Conservation (phyloP, 1,140 invertebrate species). For the Diplogasteroides magnus region DNA sequence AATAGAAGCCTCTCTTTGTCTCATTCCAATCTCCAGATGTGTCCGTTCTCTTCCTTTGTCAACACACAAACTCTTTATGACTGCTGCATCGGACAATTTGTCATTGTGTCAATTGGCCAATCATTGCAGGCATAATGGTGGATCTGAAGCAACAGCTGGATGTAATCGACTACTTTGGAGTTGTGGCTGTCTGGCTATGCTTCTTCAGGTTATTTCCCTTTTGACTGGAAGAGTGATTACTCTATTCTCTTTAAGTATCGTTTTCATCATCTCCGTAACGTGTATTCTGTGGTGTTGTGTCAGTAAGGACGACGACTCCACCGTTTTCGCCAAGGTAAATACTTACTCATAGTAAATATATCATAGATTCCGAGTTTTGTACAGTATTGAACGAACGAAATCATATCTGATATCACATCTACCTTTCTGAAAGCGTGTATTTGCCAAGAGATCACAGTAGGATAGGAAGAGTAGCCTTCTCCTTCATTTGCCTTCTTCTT, state of each 20-base stretch:
- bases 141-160: conserved; percentile 42
- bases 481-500: no score
- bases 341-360: conserved; percentile 19
- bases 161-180: conserved; percentile 50
- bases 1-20: no score
- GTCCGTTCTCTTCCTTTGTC: neutral
- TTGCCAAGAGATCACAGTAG: neutral
- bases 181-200: conserved; percentile 47
- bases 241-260: conserved; percentile 18
- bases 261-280: conserved; percentile 51
- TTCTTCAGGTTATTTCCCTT: no score
- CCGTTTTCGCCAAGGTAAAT: conserved; percentile 50
- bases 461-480: neutral
- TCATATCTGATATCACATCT: neutral
- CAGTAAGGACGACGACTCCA: conserved; percentile 41
- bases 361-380: conserved; percentile 5
- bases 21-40: neutral
- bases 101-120: no score
- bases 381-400: neutral
- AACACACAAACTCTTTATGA: no score
- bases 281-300: conserved; percentile 54
- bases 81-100: no score
- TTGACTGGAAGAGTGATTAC: no score
- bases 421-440: neutral
- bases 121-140: no score